Conservation (phyloP, 2,888 invertebrate genomes). For the Tiliacea aurago region DNA sequence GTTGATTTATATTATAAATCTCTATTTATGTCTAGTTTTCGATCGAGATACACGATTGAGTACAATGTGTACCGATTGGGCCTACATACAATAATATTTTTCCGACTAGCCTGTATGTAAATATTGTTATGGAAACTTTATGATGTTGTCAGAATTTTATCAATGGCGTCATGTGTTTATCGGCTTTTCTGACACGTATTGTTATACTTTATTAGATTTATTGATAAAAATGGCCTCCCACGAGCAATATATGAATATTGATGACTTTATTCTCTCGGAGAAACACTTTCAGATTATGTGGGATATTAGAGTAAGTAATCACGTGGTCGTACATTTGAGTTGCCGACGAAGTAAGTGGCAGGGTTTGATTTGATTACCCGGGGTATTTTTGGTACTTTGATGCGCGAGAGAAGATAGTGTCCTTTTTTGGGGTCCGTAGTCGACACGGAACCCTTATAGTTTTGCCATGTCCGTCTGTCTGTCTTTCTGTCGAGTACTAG, state of each 20-base stretch:
- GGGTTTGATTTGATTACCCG: neutral
- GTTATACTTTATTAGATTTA: slow-evolving; percentile 38
- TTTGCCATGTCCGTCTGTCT: too few species aligned
- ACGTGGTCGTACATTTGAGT: neutral
- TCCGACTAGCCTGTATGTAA: neutral
- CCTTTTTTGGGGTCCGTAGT: neutral
- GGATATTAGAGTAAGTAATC: neutral
- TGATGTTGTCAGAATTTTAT: slow-evolving; percentile 39
- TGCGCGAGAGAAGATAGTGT: neutral
- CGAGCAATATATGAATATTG: slow-evolving; percentile 29
- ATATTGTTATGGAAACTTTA: slow-evolving; percentile 26
- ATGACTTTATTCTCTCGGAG: slow-evolving; percentile 8
- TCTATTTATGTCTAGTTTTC: neutral
- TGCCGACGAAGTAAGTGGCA: neutral
- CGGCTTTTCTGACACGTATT: slow-evolving; percentile 25
- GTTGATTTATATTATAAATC: neutral
- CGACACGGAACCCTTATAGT: too few species aligned
- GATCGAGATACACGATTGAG: neutral
- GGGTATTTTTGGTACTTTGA: neutral
- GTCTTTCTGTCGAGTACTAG: too few species aligned
- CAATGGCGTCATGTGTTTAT: slow-evolving; percentile 37
- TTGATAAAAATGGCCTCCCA: slow-evolving; percentile 50
- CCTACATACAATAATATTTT: neutral
- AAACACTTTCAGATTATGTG: neutral
- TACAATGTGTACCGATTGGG: neutral